phyloP scores from a whole-genome alignment of 2,888 invertebrate species.

The Geotrupes spiniger region DNA sequence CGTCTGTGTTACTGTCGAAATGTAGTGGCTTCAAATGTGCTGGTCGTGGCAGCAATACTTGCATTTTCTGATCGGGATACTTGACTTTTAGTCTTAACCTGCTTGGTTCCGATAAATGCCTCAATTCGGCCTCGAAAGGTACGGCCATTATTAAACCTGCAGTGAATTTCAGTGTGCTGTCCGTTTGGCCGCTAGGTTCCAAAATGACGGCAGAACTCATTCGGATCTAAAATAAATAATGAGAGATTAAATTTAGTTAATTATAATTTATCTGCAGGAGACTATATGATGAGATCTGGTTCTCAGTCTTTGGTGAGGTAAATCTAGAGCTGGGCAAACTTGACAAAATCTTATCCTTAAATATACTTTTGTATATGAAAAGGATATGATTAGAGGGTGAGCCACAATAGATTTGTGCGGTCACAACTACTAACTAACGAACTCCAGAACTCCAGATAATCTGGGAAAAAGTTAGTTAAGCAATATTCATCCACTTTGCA shows the following conservation, averaged over 20 bases:
- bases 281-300: too few species aligned
- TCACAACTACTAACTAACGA: too few species aligned
- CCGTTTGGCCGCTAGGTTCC: conserved; percentile 79
- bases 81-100: conserved; percentile 79
- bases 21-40: conserved; percentile 73
- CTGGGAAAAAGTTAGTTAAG: too few species aligned
- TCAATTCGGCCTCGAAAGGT: conserved; percentile 82
- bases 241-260: not conserved
- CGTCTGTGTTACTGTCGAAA: conserved; percentile 51
- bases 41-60: conserved; percentile 75
- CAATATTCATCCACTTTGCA: too few species aligned
- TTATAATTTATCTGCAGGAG: not conserved
- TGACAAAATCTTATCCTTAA: too few species aligned
- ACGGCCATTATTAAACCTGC: conserved; percentile 88
- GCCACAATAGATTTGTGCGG: too few species aligned
- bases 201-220: conserved; percentile 79
- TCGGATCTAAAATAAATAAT: conserved; percentile 63
- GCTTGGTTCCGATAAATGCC: conserved; percentile 70
- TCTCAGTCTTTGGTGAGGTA: too few species aligned
- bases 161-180: conserved; percentile 83
- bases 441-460: too few species aligned
- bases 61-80: conserved; percentile 89
- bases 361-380: too few species aligned
- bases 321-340: too few species aligned
- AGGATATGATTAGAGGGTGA: too few species aligned